Evolutionary conservation across 2,888 invertebrate species (phyloP).

Genomic region (Auanema freiburgensis): DNA sequence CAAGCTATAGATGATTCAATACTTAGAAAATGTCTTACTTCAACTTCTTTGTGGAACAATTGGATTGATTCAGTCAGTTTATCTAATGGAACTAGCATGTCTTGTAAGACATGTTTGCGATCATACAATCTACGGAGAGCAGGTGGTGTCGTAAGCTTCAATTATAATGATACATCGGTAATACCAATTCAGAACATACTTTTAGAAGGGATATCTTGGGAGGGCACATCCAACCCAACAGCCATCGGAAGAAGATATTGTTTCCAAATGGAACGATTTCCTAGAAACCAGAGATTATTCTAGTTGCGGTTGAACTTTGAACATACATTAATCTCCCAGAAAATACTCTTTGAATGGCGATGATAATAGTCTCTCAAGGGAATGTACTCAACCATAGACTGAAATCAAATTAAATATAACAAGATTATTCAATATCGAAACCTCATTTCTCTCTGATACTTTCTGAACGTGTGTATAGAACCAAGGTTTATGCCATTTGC

Average conservation of each 20-base stretch:
- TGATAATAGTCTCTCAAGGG: conserved; percentile 82
- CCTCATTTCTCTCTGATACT: conserved; percentile 52
- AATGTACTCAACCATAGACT: conserved; percentile 70
- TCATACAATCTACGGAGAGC: conserved; percentile 71
- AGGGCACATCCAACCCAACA: conserved; percentile 81
- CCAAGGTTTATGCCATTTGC: conserved; percentile 81
- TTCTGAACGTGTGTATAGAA: conserved; percentile 79
- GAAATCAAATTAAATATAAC: background rate
- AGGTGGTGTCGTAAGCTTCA: conserved; percentile 37
- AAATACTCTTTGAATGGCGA: conserved; percentile 78
- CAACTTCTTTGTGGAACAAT: conserved; percentile 74
- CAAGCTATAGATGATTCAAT: conserved; percentile 12
- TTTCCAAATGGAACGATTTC: conserved; percentile 84
- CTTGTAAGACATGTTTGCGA: conserved; percentile 78
- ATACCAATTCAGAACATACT: conserved; percentile 24
- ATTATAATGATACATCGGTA: background rate
- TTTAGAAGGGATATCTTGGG: conserved; percentile 81
- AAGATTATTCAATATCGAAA: conserved; percentile 6
- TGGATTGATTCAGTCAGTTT: conserved; percentile 72
- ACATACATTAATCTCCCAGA: conserved; percentile 80
- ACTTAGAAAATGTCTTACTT: conserved; percentile 66
- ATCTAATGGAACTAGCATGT: conserved; percentile 78
- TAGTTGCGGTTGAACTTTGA: background rate
- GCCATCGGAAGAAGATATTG: conserved; percentile 74
- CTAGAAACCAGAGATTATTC: conserved; percentile 69